Conservation (phyloP, 2,113 vertebrate species). For the Euleptes europaea region DNA sequence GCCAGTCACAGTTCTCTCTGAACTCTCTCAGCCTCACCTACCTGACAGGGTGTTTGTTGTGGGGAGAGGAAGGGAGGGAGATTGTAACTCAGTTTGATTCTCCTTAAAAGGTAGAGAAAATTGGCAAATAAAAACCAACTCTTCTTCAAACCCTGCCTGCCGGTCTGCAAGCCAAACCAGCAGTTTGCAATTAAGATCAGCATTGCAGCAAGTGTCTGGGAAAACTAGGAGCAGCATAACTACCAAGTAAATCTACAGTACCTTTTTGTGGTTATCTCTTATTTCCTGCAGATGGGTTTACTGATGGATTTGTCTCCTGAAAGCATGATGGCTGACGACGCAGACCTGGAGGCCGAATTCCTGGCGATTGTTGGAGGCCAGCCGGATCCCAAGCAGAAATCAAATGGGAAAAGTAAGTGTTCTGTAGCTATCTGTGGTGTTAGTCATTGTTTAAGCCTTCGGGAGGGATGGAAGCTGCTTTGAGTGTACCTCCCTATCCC, state of each 20-base stretch:
- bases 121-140: too few species aligned
- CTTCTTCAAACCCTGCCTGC: too few species aligned
- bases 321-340: slow-evolving; percentile 68
- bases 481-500: not conserved
- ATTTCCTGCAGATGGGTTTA: slow-evolving; percentile 80
- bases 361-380: slow-evolving; percentile 81
- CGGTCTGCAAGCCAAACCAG: not conserved
- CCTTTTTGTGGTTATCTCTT: not conserved
- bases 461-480: not conserved
- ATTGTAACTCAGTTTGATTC: too few species aligned
- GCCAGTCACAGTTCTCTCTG: too few species aligned
- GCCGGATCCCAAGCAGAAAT: slow-evolving; percentile 70
- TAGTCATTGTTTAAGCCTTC: not conserved
- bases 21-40: too few species aligned
- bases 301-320: slow-evolving; percentile 83
- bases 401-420: slow-evolving; percentile 75
- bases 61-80: too few species aligned
- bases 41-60: too few species aligned
- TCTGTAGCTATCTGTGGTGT: fast-evolving
- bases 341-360: slow-evolving; percentile 87
- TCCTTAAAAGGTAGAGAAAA: too few species aligned
- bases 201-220: not conserved
- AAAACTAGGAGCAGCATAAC: not conserved
- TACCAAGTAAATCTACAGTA: not conserved
- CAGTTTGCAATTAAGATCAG: not conserved